These are phyloP conservation scores for Lasioglossum baleicum DNA, from an alignment of 1,140 invertebrate species.

Conservation along the genomic window DNA sequence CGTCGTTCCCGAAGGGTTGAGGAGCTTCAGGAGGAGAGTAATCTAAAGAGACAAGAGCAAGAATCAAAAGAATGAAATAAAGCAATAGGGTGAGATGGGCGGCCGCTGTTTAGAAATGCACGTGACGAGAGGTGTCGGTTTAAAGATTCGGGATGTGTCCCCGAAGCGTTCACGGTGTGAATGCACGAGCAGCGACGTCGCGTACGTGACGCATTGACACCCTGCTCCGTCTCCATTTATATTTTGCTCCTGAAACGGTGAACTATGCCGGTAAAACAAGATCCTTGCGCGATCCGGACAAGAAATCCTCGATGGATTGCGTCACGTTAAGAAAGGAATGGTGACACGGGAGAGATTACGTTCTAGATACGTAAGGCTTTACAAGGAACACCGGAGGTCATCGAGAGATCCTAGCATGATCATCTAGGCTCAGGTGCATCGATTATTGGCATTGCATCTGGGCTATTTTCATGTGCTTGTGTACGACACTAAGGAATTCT, in stretches of 20 bases:
- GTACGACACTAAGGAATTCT: neutral
- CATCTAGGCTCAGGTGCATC: too few species aligned
- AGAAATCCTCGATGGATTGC: constrained; percentile 28
- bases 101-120: constrained; percentile 71
- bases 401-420: neutral
- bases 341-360: constrained; percentile 19
- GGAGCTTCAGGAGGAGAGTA: too few species aligned
- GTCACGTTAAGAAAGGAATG: constrained; percentile 18
- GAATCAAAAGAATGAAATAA: constrained; percentile 26
- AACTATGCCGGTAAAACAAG: constrained; percentile 23
- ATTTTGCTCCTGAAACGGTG: constrained; percentile 28
- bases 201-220: constrained; percentile 46
- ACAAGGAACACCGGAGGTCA: constrained; percentile 6
- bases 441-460: neutral
- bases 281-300: constrained; percentile 20
- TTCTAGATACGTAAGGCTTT: constrained; percentile 6
- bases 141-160: constrained; percentile 76
- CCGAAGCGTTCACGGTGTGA: constrained; percentile 60
- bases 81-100: constrained; percentile 43
- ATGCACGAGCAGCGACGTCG: constrained; percentile 59
- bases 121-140: constrained; percentile 68
- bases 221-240: neutral
- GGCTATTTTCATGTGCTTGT: neutral
- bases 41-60: neutral
- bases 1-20: too few species aligned